A percentile compares a stretch with the other conserved stretches of the same genome.
Conservation (phyloP, 2,113 vertebrate species). For the Caracal caracal region DNA sequence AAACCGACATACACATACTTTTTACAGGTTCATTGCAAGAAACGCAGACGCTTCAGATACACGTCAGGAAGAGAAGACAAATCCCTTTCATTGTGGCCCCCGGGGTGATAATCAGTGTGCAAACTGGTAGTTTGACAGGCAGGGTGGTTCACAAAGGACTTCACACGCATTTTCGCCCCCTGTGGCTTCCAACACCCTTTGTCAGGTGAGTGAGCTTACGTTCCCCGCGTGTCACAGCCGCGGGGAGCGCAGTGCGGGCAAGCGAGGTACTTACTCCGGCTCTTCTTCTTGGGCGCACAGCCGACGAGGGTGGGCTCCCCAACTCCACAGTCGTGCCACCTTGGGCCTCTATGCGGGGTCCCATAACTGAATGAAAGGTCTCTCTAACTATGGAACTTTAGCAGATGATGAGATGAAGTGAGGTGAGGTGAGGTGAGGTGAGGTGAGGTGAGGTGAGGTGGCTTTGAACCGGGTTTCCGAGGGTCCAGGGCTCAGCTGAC, state of each 20-base stretch:
- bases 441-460: background rate
- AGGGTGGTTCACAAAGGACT: background rate
- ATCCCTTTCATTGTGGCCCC: no score
- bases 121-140: background rate
- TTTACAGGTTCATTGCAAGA: background rate
- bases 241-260: background rate
- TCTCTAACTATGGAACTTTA: background rate
- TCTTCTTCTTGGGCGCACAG: fast-evolving
- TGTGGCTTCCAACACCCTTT: no score
- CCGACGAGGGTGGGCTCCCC: background rate
- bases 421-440: background rate
- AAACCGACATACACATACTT: background rate
- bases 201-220: no score
- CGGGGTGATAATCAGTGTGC: no score
- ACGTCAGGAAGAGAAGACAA: background rate
- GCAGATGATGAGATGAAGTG: background rate
- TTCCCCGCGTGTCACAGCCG: background rate
- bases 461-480: background rate
- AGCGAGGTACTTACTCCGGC: fast-evolving
- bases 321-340: background rate
- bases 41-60: background rate
- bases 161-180: background rate
- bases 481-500: background rate
- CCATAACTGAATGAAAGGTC: background rate
- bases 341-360: background rate